phyloP scores from a whole-genome alignment of 2,797 vertebrate species.

The Galaxias olidus region DNA sequence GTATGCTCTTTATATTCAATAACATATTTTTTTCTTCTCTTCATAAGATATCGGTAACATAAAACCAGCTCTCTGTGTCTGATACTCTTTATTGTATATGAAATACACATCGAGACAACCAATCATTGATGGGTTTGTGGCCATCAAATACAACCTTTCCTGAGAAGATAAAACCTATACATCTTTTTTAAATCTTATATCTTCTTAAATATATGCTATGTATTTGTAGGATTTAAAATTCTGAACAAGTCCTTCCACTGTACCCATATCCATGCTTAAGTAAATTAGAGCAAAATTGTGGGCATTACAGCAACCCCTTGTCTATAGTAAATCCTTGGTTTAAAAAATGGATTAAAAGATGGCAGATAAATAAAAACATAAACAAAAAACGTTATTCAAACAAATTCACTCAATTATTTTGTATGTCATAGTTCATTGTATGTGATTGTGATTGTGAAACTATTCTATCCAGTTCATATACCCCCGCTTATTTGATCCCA shows the following conservation, averaged over 20 bases:
- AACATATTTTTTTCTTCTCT: no score
- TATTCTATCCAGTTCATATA: slow-evolving; percentile 55
- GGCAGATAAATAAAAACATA: slow-evolving; percentile 57
- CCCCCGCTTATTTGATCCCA: slow-evolving; percentile 39
- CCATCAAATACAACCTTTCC: slow-evolving; percentile 19
- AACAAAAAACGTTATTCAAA: slow-evolving; percentile 69
- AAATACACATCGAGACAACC: slow-evolving; percentile 60
- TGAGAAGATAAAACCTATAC: no score
- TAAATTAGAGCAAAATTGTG: no score
- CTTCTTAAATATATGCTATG: no score
- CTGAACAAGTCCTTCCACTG: slow-evolving; percentile 29
- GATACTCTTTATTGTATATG: slow-evolving; percentile 18
- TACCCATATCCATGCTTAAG: slow-evolving; percentile 63
- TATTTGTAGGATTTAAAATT: no score
- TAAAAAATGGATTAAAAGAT: slow-evolving; percentile 27
- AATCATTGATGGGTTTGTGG: slow-evolving; percentile 37
- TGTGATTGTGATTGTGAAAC: no score
- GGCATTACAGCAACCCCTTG: no score
- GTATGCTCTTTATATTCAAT: slow-evolving; percentile 1
- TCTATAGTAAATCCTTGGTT: no score
- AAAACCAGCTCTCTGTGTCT: background rate
- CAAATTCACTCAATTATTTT: slow-evolving; percentile 65
- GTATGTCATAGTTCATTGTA: no score
- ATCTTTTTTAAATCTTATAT: no score
- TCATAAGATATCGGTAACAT: slow-evolving; percentile 1